These are phyloP conservation scores for Onthophagus taurus DNA, from an alignment of 1,140 invertebrate species.

Conservation along the genomic window DNA sequence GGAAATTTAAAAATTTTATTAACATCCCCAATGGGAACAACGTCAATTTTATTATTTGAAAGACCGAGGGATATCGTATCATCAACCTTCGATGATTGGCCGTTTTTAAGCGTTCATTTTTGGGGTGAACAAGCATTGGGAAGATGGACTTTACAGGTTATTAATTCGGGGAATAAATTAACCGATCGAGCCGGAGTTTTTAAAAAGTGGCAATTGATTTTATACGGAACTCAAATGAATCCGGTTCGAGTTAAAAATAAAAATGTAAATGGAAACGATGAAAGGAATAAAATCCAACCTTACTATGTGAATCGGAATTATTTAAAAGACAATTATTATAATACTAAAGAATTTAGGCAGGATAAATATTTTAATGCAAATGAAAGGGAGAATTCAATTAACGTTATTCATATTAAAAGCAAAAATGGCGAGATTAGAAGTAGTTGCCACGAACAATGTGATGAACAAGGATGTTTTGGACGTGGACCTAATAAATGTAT, in stretches of 20 bases:
- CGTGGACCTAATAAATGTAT: constrained; percentile 71
- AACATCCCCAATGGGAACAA: constrained; percentile 83
- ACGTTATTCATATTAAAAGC: constrained; percentile 52
- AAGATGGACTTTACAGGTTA: constrained; percentile 85
- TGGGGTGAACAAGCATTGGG: constrained; percentile 93
- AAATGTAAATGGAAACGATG: constrained; percentile 31
- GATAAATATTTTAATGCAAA: constrained; percentile 59
- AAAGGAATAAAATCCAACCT: constrained; percentile 34
- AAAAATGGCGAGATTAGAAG: constrained; percentile 54
- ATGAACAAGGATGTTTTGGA: constrained; percentile 71
- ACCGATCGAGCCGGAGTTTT: constrained; percentile 79
- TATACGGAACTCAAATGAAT: constrained; percentile 82
- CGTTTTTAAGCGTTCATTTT: constrained; percentile 93
- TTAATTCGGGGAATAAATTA: constrained; percentile 69
- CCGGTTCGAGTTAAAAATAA: constrained; percentile 55
- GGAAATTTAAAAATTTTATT: constrained; percentile 76
- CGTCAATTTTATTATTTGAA: constrained; percentile 79
- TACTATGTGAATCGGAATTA: constrained; percentile 43
- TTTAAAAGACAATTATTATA: constrained; percentile 41
- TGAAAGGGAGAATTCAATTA: constrained; percentile 55
- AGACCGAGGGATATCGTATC: constrained; percentile 82
- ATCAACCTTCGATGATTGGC: constrained; percentile 95
- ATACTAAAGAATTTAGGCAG: constrained; percentile 58
- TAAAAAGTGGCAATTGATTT: constrained; percentile 87
- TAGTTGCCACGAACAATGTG: constrained; percentile 74